These are phyloP conservation scores for Parus major DNA, from an alignment of 2,113 vertebrate genomes.

Conservation along the genomic window DNA sequence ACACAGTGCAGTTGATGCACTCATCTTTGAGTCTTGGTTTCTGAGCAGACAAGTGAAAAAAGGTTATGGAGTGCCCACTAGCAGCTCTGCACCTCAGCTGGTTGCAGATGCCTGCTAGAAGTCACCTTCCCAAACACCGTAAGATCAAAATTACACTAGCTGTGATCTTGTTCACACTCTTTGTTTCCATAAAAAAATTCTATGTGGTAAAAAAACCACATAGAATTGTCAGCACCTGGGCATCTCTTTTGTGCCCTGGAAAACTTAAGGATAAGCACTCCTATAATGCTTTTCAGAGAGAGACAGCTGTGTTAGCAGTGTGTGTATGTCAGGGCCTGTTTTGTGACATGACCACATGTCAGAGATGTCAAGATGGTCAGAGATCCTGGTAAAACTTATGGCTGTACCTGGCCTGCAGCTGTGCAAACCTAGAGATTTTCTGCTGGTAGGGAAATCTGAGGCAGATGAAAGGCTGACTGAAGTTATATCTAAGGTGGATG, in stretches of 20 bases:
- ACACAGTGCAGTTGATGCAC: neutral
- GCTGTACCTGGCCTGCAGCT: constrained; percentile 49
- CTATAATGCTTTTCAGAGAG: neutral
- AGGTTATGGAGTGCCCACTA: neutral
- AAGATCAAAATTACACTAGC: neutral
- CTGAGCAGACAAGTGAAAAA: neutral
- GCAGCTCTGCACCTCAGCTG: neutral
- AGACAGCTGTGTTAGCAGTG: neutral
- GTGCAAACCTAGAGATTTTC: neutral
- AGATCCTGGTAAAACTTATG: neutral
- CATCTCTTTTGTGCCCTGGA: neutral
- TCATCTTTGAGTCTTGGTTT: neutral
- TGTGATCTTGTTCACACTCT: neutral
- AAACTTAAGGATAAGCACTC: neutral
- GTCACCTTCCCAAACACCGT: neutral
- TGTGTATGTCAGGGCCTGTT: neutral
- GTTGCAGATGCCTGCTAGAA: neutral
- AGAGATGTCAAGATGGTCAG: neutral
- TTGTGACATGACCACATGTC: neutral
- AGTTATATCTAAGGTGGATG: neutral
- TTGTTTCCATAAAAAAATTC: neutral
- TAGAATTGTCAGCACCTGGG: neutral
- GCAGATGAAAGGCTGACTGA: neutral
- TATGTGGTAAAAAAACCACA: neutral
- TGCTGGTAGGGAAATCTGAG: neutral